phyloP scores from a whole-genome alignment of 2,113 vertebrate species.

The Eupsittula cactorum region DNA sequence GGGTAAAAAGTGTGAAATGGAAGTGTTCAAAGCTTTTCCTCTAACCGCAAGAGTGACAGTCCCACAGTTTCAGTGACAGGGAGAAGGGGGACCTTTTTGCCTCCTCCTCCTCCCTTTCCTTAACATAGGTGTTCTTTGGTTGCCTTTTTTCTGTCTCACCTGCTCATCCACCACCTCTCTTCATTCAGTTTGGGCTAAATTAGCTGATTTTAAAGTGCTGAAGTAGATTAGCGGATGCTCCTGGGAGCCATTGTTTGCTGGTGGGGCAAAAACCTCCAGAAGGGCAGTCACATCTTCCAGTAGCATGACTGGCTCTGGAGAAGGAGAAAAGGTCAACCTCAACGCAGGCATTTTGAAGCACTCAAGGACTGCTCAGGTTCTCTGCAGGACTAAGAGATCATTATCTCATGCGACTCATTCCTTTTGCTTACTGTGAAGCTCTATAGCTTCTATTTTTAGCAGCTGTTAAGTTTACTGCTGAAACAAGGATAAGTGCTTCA shows the following conservation, averaged over 20 bases:
- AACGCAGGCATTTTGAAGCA: not conserved
- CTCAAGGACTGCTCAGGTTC: not conserved
- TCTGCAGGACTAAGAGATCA: not conserved
- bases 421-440: constrained; percentile 18
- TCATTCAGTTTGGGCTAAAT: not conserved
- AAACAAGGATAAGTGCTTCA: constrained; percentile 43
- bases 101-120: not conserved
- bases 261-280: not conserved
- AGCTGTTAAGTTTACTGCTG: constrained; percentile 24
- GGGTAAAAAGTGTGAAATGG: constrained; percentile 10
- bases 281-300: not conserved
- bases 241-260: not conserved
- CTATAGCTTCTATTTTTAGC: constrained; percentile 24
- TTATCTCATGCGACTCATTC: not conserved
- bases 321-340: not conserved
- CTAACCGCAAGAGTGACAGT: not conserved
- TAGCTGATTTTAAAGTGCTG: not conserved
- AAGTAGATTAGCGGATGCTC: not conserved
- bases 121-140: not conserved
- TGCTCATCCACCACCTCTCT: not conserved
- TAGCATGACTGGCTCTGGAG: not conserved
- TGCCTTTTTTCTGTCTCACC: not conserved
- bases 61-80: not conserved
- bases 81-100: not conserved
- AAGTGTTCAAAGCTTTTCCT: not conserved